Conservation (phyloP, 1,140 invertebrate genomes). For the Bombus waltoni region DNA sequence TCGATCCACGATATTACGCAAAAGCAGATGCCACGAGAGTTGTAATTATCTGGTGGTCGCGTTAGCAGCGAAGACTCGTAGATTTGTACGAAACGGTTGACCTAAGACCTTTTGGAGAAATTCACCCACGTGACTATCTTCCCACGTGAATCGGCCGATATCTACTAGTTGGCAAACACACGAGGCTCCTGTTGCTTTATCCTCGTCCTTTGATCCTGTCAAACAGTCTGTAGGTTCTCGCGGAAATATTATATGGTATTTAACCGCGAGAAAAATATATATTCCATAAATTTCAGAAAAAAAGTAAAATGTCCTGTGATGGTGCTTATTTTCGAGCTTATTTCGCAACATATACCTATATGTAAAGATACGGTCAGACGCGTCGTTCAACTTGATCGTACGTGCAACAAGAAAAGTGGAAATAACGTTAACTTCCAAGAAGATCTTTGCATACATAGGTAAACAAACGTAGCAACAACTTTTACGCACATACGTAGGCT, state of each 20-base stretch:
- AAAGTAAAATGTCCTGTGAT: not conserved
- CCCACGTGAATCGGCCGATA: conserved; percentile 51
- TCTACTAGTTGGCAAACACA: conserved; percentile 31
- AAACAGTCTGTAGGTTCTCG: not conserved
- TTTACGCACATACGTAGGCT: not conserved
- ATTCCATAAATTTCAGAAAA: too few relatives aligned
- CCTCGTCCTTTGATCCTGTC: conserved; percentile 9
- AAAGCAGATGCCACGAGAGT: not conserved
- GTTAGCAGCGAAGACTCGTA: conserved; percentile 5
- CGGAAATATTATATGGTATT: not conserved
- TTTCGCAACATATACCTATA: not conserved
- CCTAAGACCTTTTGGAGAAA: conserved; percentile 61
- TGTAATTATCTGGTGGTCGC: conserved; percentile 18
- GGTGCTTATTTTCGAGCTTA: not conserved
- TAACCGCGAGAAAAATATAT: not conserved
- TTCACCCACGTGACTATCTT: conserved; percentile 55
- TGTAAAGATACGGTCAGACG: too few relatives aligned
- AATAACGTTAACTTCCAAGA: not conserved
- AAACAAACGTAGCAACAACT: conserved; percentile 31
- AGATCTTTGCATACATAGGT: not conserved
- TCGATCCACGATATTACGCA: not conserved
- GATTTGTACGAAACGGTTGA: conserved; percentile 33
- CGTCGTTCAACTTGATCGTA: not conserved
- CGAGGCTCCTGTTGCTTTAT: conserved; percentile 23
- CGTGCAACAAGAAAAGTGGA: not conserved